Evolutionary conservation across 1,140 invertebrate genomes (phyloP).

Genomic region (Amyelois transitella): DNA sequence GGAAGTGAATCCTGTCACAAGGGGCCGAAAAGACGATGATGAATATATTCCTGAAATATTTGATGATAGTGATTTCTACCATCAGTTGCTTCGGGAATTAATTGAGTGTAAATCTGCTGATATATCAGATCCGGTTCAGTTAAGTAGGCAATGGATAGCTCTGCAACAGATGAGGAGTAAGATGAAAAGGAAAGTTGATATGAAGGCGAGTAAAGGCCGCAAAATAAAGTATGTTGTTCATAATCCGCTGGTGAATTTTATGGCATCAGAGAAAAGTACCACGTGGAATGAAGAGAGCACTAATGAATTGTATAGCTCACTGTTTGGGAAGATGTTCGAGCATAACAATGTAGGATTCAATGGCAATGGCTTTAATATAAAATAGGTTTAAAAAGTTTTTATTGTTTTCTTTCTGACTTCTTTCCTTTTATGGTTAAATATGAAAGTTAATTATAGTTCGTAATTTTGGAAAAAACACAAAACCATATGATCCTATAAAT

Average conservation of each 20-base stretch:
- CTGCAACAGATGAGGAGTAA: conserved; percentile 92
- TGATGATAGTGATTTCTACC: conserved; percentile 98
- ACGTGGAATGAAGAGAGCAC: conserved; percentile 87
- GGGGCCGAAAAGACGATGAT: conserved; percentile 68
- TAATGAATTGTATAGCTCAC: conserved; percentile 86
- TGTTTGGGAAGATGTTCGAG: conserved; percentile 84
- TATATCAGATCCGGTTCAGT: conserved; percentile 86
- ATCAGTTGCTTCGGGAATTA: conserved; percentile 91
- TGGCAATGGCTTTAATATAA: conserved; percentile 47
- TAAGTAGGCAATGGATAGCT: conserved; percentile 90
- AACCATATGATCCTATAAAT: neutral
- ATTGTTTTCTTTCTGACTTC: conserved; percentile 11
- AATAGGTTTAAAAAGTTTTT: conserved; percentile 22
- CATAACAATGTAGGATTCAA: conserved; percentile 57
- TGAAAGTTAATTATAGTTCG: neutral
- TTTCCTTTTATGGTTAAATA: conserved; percentile 10
- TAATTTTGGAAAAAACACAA: neutral
- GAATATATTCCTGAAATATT: conserved; percentile 91
- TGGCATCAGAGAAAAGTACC: conserved; percentile 85
- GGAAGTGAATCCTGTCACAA: conserved; percentile 35
- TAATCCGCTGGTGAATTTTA: conserved; percentile 93
- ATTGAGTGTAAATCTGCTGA: conserved; percentile 92
- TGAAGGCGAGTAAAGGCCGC: conserved; percentile 93
- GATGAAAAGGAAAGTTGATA: conserved; percentile 93
- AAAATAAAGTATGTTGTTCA: conserved; percentile 93